These are phyloP conservation scores for Myripristis murdjan DNA, from an alignment of 2,797 vertebrate species.

Conservation along the genomic window DNA sequence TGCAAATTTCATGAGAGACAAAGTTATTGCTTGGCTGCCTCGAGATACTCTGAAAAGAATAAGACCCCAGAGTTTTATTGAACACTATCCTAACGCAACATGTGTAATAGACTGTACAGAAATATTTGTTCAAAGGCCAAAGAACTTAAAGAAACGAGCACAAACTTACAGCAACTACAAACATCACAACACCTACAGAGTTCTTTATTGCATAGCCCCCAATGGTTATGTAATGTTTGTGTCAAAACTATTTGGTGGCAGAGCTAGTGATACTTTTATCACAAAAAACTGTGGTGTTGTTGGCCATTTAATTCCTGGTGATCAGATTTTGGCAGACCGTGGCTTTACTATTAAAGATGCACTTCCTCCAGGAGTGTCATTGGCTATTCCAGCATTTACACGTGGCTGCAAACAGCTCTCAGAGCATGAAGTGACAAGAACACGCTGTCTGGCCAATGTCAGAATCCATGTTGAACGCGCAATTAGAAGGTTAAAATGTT, in stretches of 20 bases:
- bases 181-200: slow-evolving; percentile 15
- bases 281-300: slow-evolving; percentile 9
- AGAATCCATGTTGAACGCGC: slow-evolving; percentile 6
- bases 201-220: slow-evolving; percentile 4
- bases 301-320: slow-evolving; percentile 2
- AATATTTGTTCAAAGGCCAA: slow-evolving; percentile 10
- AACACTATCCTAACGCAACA: background rate
- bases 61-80: too few species aligned
- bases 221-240: slow-evolving; percentile 14
- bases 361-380: background rate
- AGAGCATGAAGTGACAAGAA: background rate
- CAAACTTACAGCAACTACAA: slow-evolving; percentile 16
- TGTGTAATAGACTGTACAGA: background rate
- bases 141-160: slow-evolving; percentile 2
- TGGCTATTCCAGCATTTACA: background rate
- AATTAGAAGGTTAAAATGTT: slow-evolving; percentile 1
- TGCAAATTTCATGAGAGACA: slow-evolving; percentile 4
- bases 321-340: slow-evolving; percentile 1
- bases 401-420: background rate
- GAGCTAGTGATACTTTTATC: too few species aligned
- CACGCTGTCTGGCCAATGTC: background rate
- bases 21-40: too few species aligned
- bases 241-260: too few species aligned
- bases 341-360: slow-evolving; percentile 9
- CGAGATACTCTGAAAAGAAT: too few species aligned